These are phyloP conservation scores for Pantala flavescens DNA, from an alignment of 1,140 invertebrate species.

Conservation along the genomic window DNA sequence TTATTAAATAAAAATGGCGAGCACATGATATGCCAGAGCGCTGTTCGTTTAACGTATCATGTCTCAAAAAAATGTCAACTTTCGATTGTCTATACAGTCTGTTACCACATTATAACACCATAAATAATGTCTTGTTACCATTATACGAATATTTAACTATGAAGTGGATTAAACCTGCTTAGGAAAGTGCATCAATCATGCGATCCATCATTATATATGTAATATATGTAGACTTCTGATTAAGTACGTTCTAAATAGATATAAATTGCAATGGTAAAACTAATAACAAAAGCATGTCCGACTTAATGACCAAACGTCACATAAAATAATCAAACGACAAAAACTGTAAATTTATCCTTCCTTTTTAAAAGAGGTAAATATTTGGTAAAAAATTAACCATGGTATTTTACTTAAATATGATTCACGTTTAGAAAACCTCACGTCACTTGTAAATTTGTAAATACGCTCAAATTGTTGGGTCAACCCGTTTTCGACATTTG, in stretches of 20 bases:
- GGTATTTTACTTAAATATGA: not conserved
- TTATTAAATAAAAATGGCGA: no score
- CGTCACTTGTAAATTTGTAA: not conserved
- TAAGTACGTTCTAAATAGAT: not conserved
- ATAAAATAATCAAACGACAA: not conserved
- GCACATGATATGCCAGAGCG: no score
- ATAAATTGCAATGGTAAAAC: not conserved
- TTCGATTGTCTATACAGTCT: not conserved
- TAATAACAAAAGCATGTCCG: not conserved
- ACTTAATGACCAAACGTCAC: not conserved
- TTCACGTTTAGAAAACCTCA: not conserved
- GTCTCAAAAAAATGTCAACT: no score
- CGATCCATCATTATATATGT: not conserved
- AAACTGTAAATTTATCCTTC: not conserved
- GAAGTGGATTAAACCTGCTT: not conserved
- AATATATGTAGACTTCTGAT: not conserved
- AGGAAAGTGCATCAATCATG: not conserved
- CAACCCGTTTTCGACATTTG: not conserved
- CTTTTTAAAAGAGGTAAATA: not conserved
- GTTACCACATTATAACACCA: constrained; percentile 9
- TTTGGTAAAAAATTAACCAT: not conserved
- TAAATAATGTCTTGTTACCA: not conserved
- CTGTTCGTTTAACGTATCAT: no score
- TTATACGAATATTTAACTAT: not conserved
- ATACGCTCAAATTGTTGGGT: not conserved